phyloP scores from a whole-genome alignment of 2,113 vertebrate genomes.

The Struthidea cinerea region DNA sequence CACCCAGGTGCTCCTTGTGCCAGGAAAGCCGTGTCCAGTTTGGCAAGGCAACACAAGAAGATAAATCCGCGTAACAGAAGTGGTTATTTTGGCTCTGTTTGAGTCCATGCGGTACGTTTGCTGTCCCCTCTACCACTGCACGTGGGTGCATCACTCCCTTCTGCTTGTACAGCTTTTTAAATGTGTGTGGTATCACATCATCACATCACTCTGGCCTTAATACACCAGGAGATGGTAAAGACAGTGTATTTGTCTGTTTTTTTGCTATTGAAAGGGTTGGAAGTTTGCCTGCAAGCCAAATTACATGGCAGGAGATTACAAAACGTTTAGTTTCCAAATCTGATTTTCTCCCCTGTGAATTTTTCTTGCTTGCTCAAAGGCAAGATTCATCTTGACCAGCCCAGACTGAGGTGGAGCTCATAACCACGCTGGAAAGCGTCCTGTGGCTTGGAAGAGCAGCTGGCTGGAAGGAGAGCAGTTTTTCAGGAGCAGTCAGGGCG shows the following conservation, averaged over 20 bases:
- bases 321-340: background rate
- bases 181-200: background rate
- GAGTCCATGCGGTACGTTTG: background rate
- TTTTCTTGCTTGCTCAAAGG: slow-evolving; percentile 1
- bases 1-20: background rate
- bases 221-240: background rate
- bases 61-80: background rate
- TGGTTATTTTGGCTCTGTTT: background rate
- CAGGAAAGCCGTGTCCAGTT: background rate
- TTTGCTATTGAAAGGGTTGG: background rate
- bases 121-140: background rate
- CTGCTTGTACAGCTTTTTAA: background rate
- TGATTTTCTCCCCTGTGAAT: background rate
- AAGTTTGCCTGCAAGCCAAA: slow-evolving; percentile 12
- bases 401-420: background rate
- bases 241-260: background rate
- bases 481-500: background rate
- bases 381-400: slow-evolving; percentile 13
- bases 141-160: background rate
- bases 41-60: background rate
- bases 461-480: background rate
- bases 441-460: background rate
- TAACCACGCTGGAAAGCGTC: background rate
- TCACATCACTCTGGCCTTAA: background rate
- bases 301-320: slow-evolving; percentile 27